Evolutionary conservation across 53 echinoderm and acorn worm genomes (phyloP).

Genomic region (Zoroaster sp.): DNA sequence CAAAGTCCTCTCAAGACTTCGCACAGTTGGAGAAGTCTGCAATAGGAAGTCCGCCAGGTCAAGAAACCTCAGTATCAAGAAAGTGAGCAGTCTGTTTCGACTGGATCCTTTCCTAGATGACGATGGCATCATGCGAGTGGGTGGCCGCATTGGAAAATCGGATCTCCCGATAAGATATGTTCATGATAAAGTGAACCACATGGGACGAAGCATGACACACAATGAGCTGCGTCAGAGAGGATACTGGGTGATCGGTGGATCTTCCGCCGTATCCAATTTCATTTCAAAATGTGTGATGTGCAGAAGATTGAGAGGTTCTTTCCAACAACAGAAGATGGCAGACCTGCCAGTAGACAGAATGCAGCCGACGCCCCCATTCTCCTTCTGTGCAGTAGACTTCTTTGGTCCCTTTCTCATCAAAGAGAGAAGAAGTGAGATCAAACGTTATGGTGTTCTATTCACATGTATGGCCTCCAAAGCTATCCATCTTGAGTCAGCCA

Average conservation of each 20-base stretch:
- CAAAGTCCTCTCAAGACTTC: not conserved
- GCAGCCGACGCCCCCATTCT: not conserved
- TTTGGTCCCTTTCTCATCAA: slow-evolving; percentile 34
- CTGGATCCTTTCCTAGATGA: slow-evolving; percentile 47
- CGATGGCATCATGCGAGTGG: slow-evolving; percentile 42
- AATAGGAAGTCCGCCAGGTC: not conserved
- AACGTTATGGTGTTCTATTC: no score
- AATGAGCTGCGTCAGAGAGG: slow-evolving; percentile 49
- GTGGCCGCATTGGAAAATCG: not conserved
- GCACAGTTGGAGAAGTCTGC: not conserved
- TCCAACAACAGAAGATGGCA: slow-evolving; percentile 31
- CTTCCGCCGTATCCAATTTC: slow-evolving; percentile 6
- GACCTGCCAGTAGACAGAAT: slow-evolving; percentile 8
- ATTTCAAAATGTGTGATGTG: not conserved
- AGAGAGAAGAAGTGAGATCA: slow-evolving; percentile 44
- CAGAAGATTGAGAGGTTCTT: not conserved
- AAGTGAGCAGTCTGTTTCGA: not conserved
- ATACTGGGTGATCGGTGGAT: slow-evolving; percentile 43
- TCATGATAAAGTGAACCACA: slow-evolving; percentile 56
- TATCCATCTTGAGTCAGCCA: slow-evolving; percentile 49
- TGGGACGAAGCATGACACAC: slow-evolving; percentile 55
- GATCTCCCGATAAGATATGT: slow-evolving; percentile 21
- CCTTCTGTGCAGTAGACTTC: slow-evolving; percentile 28
- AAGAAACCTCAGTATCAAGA: not conserved
- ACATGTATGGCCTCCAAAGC: slow-evolving; percentile 57